Conservation (phyloP, 92 coral and sea anemone species). For the Pocillopora meandrina region DNA sequence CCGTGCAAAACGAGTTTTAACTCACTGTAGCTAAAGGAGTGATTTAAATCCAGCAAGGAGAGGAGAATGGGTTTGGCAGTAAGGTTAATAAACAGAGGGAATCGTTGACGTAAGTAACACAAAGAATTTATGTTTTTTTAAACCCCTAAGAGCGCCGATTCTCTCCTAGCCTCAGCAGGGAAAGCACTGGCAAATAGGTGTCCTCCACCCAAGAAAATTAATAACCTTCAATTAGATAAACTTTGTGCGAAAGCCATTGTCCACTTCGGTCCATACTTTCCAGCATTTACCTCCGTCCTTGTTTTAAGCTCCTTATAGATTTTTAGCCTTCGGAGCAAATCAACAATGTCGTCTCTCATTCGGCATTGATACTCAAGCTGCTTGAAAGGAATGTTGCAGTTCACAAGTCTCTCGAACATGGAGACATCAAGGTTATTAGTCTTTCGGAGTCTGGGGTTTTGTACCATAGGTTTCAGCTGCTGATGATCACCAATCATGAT, state of each 20-base stretch:
- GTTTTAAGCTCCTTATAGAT: constrained; percentile 64
- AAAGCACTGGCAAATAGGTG: no score
- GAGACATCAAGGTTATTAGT: constrained; percentile 68
- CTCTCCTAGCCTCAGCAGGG: no score
- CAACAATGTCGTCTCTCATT: constrained; percentile 85
- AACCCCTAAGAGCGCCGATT: no score
- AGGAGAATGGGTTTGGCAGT: no score
- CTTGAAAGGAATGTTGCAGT: constrained; percentile 43
- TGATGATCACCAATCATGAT: constrained; percentile 94
- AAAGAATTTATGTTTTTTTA: no score
- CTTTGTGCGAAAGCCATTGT: no score
- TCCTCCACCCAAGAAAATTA: no score
- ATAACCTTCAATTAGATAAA: no score
- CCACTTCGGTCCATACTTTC: neutral
- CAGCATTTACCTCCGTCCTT: constrained; percentile 58
- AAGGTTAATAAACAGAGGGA: no score
- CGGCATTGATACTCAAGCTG: constrained; percentile 81
- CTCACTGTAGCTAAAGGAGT: no score
- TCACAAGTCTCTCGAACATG: constrained; percentile 83
- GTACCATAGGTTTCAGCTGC: constrained; percentile 79
- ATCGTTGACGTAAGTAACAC: no score
- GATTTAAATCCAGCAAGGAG: no score
- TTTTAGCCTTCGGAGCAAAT: constrained; percentile 56
- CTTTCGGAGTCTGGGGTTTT: constrained; percentile 50
- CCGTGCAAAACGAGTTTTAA: neutral